Percentiles rank a stretch among this genome's conserved stretches.
phyloP scores from a whole-genome alignment of 2,113 vertebrate genomes.

The Xiphorhynchus elegans region DNA sequence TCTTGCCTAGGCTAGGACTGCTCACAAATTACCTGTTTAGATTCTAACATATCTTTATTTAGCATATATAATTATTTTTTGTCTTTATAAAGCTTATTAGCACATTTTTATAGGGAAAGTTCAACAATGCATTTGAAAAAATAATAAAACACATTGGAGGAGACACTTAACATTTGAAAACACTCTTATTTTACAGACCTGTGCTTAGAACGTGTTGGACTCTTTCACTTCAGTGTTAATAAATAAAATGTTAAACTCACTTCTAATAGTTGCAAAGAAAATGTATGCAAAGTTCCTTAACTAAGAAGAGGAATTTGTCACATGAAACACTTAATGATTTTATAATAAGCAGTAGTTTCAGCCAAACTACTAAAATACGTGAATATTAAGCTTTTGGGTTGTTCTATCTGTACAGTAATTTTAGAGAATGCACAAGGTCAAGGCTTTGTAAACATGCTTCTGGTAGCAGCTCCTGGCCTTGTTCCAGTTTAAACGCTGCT shows the following conservation, averaged over 20 bases:
- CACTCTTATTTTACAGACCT: not conserved
- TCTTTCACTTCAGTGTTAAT: not conserved
- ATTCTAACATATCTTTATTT: not conserved
- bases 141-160: rapidly evolving
- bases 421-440: not conserved
- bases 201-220: not conserved
- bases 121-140: not conserved
- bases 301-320: not conserved
- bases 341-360: not conserved
- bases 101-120: not conserved
- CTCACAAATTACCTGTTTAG: not conserved
- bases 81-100: not conserved
- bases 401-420: not conserved
- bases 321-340: not conserved
- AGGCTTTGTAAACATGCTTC: not conserved
- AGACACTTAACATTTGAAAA: not conserved
- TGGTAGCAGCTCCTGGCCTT: not conserved
- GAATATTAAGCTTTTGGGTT: not conserved
- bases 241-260: not conserved
- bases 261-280: not conserved
- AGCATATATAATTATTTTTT: not conserved
- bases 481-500: not conserved
- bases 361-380: not conserved
- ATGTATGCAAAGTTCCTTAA: not conserved
- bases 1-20: not conserved